These are phyloP conservation scores for Coelopa frigida DNA, from an alignment of 1,140 invertebrate species.

Conservation along the genomic window DNA sequence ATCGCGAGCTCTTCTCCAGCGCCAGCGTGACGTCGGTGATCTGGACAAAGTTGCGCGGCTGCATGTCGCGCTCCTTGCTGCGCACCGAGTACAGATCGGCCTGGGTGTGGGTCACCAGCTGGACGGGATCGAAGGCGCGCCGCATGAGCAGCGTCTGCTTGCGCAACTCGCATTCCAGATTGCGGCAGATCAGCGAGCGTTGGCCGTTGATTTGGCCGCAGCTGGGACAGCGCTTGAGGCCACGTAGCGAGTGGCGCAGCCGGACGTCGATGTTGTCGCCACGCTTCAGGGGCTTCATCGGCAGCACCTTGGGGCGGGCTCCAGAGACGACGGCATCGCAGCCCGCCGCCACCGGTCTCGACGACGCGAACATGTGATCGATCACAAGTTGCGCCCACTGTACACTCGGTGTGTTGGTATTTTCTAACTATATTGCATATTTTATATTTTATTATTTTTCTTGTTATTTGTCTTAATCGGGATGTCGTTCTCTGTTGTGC, in stretches of 20 bases:
- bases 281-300: no score
- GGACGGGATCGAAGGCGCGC: conserved; percentile 26
- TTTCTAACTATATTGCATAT: no score
- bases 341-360: no score
- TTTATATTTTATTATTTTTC: no score
- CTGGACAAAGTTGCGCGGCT: conserved; percentile 31
- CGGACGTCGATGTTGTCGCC: no score
- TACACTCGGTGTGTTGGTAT: no score
- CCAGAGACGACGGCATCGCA: no score
- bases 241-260: conserved; percentile 20
- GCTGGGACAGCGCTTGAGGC: conserved; percentile 26
- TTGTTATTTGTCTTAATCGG: no score
- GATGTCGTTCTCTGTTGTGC: no score
- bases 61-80: conserved; percentile 22
- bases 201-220: conserved; percentile 35
- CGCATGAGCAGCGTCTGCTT: conserved; percentile 14
- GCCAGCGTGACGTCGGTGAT: conserved; percentile 27
- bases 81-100: conserved; percentile 28
- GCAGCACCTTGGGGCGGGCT: no score
- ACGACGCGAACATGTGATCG: no score
- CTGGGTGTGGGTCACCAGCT: conserved; percentile 20
- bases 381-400: no score
- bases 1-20: conserved; percentile 25
- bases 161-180: conserved; percentile 24
- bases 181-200: conserved; percentile 27